Conservation (phyloP, 2,113 vertebrate species). For the Rhagologus leucostigma region DNA sequence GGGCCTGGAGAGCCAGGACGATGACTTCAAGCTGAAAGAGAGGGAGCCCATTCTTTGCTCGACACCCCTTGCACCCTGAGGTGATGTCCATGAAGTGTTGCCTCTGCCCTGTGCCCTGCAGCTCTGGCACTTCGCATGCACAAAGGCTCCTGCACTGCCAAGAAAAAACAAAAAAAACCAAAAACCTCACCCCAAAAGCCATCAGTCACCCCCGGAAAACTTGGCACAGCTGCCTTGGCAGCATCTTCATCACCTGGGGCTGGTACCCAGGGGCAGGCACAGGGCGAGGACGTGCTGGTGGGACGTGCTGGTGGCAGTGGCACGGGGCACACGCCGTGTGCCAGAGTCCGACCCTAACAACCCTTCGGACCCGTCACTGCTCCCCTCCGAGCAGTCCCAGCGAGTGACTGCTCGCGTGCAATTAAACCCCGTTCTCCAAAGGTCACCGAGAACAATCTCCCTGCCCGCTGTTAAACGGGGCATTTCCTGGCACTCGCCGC, state of each 20-base stretch:
- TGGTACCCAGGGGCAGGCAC: accelerated
- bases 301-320: background rate
- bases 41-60: background rate
- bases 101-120: background rate
- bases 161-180: background rate
- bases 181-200: accelerated
- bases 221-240: background rate
- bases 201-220: background rate
- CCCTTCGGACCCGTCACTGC: background rate
- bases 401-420: background rate
- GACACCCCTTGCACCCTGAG: background rate
- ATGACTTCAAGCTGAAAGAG: background rate
- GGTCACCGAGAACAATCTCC: background rate
- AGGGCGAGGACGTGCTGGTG: too few relatives aligned
- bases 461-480: background rate
- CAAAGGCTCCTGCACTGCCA: accelerated
- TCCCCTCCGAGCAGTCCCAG: background rate
- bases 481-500: background rate
- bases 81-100: accelerated
- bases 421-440: background rate
- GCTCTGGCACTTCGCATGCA: accelerated
- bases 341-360: accelerated
- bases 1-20: background rate
- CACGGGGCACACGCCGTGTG: background rate
- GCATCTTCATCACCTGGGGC: accelerated